Base-by-base conservation (phyloP, 2,113 vertebrate genomes). In the Daubentonia madagascariensis region DNA sequence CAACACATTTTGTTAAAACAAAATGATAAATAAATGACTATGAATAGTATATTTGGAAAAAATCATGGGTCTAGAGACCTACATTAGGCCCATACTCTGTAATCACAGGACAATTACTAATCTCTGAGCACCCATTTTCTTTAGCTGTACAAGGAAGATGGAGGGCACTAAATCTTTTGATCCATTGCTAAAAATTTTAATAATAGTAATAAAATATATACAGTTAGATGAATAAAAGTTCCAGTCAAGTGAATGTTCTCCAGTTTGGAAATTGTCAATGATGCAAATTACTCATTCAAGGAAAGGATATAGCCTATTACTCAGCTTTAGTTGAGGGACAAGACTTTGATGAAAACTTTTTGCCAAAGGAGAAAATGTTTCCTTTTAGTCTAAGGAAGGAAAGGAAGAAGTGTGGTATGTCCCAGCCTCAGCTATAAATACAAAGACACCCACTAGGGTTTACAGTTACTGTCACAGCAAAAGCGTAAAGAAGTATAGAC, bases 11-110 rank as follows among this genome's bases (percentile, higher is more conserved):
- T n/a, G 13, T 37, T 52, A 90, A 87, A 76, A 37, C 28, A 54
- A 81, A 84, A 86, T 57, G 45, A 70, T 73, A 83, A 67, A 88
- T 28, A 87, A 87, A 45, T 95, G 73, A 91, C 78, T 90, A 23
- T 54, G 23, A 92, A 17, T 35, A 22, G 17, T 48, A 50, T 68
- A 10, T 61, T 73, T 45, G 61, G 32, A 94, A 89, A 75, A 91
- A 76, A 81, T 43, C 8, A 48, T 59, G 52, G 68, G 28, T 16
- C 32, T 95, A 1, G 50, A 81, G 18, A 72, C 40, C 28, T 50
- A 20, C 40, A 81, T 30, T 83, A 68, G 12, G 11, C 35, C 43
- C 7, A n/a, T 57, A 35, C 17, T 61, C 67, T 73, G 9, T 76
- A 37, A 79, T 61, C 20, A 81, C 85, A 76, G n/a, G 54, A 48